Conservation (phyloP, 2,888 invertebrate genomes). For the Eilema sororculum region DNA sequence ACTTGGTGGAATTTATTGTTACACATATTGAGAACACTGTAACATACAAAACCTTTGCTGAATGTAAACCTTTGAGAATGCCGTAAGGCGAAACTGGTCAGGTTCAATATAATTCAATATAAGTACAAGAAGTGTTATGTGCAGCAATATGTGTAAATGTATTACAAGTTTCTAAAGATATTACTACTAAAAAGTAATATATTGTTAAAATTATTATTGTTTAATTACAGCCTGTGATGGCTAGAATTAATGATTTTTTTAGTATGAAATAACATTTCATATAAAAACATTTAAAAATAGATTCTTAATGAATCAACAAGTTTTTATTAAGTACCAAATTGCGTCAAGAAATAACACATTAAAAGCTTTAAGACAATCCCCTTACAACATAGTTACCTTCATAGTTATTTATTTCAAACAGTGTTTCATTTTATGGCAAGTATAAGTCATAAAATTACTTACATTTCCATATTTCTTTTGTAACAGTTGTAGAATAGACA, state of each 20-base stretch:
- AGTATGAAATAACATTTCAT: neutral
- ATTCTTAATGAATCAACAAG: neutral
- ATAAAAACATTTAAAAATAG: neutral
- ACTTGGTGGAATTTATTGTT: too few relatives aligned
- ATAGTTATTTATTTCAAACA: neutral
- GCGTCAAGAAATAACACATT: neutral
- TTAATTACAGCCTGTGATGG: neutral
- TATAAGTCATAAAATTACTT: constrained; percentile 50
- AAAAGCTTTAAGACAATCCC: neutral
- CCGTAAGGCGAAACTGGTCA: too few relatives aligned
- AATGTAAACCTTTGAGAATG: too few relatives aligned
- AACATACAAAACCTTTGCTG: too few relatives aligned
- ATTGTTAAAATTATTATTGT: neutral
- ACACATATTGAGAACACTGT: too few relatives aligned
- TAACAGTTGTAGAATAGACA: constrained; percentile 69
- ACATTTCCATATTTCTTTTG: constrained; percentile 67
- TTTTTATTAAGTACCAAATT: neutral
- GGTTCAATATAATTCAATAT: too few relatives aligned
- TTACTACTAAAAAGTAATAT: neutral
- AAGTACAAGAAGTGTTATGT: too few relatives aligned
- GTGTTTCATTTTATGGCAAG: neutral
- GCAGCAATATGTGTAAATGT: too few relatives aligned
- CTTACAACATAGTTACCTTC: neutral
- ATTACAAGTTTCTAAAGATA: neutral
- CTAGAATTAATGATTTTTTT: neutral